A percentile compares a stretch with the other conserved stretches of the same genome.
These are phyloP conservation scores for Hoplodrina ambigua DNA, from an alignment of 2,888 invertebrate species.

Conservation along the genomic window DNA sequence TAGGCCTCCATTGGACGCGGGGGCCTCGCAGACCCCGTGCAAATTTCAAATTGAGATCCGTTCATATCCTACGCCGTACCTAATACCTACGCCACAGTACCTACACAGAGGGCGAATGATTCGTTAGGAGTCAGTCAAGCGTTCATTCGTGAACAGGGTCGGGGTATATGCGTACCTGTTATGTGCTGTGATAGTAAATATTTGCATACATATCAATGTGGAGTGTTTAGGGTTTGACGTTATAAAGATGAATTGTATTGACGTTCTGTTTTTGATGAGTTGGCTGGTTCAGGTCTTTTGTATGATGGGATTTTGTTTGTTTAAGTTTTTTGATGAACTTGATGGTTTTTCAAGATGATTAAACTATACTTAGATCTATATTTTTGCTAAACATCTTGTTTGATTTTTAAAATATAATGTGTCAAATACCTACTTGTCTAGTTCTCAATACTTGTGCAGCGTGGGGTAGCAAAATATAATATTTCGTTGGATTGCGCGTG, in stretches of 20 bases:
- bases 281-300: conserved; percentile 22
- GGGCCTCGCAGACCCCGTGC: conserved; percentile 73
- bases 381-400: too few relatives aligned
- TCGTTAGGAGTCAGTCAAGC: conserved; percentile 88
- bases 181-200: conserved; percentile 86
- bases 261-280: conserved; percentile 59
- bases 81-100: conserved; percentile 66
- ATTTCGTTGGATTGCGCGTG: conserved; percentile 59
- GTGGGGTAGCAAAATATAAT: conserved; percentile 55
- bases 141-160: conserved; percentile 87
- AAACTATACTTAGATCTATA: not conserved
- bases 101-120: conserved; percentile 76
- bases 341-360: not conserved
- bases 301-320: conserved; percentile 6
- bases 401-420: not conserved
- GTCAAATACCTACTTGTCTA: not conserved
- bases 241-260: conserved; percentile 66
- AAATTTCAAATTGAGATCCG: conserved; percentile 83
- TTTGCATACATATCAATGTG: conserved; percentile 87
- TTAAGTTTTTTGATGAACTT: conserved; percentile 31
- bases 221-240: conserved; percentile 73
- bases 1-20: conserved; percentile 73
- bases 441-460: not conserved
- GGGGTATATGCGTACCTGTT: conserved; percentile 82
- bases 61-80: conserved; percentile 73